Evolutionary conservation across 2,797 vertebrate species (phyloP).

Genomic region (Thripadectes ignobilis): DNA sequence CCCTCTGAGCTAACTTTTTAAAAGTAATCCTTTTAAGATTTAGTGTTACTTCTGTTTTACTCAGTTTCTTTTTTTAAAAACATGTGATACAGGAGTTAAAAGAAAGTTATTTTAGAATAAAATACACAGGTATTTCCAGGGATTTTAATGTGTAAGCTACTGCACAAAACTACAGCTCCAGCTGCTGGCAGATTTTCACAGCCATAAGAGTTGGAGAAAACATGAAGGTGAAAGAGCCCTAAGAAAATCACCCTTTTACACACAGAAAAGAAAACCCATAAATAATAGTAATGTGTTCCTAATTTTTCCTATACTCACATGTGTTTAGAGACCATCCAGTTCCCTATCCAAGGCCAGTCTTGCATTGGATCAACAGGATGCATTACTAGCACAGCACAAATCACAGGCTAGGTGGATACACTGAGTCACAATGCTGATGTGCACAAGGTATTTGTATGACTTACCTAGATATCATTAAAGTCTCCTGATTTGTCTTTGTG

Average conservation of each 20-base stretch:
- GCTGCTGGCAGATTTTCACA: background rate
- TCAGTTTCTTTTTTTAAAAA: background rate
- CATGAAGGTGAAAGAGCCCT: background rate
- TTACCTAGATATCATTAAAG: background rate
- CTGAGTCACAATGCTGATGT: background rate
- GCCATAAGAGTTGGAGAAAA: background rate
- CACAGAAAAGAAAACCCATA: accelerated
- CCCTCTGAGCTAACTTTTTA: background rate
- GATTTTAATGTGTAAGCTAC: background rate
- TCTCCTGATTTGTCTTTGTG: background rate
- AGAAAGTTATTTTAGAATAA: background rate
- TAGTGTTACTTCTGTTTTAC: background rate
- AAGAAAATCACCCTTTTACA: background rate
- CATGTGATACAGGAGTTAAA: background rate
- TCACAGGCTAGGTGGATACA: background rate
- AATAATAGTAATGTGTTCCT: background rate
- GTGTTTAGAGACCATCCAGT: background rate
- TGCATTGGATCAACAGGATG: background rate
- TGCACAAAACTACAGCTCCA: background rate
- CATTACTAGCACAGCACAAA: background rate
- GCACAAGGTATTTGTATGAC: background rate
- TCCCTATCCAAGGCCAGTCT: background rate
- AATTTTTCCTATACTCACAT: background rate
- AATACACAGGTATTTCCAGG: background rate
- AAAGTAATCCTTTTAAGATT: background rate